phyloP scores from a whole-genome alignment of 2,888 invertebrate species.

The Ethmia dodecea region DNA sequence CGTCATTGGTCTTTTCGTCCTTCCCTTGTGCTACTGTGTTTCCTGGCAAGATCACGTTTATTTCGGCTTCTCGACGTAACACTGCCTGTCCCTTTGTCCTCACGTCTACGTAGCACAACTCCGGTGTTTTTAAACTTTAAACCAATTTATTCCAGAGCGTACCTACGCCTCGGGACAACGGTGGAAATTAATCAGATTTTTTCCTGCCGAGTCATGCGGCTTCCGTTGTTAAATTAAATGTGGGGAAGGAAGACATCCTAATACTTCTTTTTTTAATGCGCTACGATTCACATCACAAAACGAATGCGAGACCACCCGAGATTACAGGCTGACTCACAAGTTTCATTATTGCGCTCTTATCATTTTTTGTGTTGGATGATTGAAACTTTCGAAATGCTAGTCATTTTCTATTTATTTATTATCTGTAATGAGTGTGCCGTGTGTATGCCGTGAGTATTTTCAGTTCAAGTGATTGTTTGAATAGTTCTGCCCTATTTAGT shows the following conservation, averaged over 20 bases:
- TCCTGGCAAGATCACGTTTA: conserved; percentile 63
- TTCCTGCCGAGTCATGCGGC: conserved; percentile 66
- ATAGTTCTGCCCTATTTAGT: conserved; percentile 1
- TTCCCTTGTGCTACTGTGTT: conserved; percentile 41
- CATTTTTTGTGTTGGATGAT: conserved; percentile 1
- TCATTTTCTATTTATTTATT: conserved; percentile 3
- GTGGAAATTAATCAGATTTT: conserved; percentile 64
- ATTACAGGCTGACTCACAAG: conserved; percentile 29
- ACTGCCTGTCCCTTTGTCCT: conserved; percentile 45
- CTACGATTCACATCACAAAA: conserved; percentile 29
- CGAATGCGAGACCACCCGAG: conserved; percentile 42
- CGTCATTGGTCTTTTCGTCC: conserved; percentile 50
- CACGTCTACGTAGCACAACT: conserved; percentile 34
- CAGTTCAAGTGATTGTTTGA: conserved; percentile 3
- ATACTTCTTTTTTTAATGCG: conserved; percentile 37
- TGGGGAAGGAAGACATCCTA: conserved; percentile 54
- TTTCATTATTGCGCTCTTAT: conserved; percentile 6
- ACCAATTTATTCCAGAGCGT: conserved; percentile 53
- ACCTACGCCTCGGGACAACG: conserved; percentile 39
- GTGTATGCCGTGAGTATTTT: too few species aligned
- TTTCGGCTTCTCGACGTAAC: conserved; percentile 36
- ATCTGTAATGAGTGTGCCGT: conserved; percentile 1
- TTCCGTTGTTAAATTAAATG: conserved; percentile 69
- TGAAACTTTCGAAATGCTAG: conserved; percentile 1
- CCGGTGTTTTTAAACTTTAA: conserved; percentile 41